Conservation (phyloP, 2,113 vertebrate genomes). For the Alethe castanea region DNA sequence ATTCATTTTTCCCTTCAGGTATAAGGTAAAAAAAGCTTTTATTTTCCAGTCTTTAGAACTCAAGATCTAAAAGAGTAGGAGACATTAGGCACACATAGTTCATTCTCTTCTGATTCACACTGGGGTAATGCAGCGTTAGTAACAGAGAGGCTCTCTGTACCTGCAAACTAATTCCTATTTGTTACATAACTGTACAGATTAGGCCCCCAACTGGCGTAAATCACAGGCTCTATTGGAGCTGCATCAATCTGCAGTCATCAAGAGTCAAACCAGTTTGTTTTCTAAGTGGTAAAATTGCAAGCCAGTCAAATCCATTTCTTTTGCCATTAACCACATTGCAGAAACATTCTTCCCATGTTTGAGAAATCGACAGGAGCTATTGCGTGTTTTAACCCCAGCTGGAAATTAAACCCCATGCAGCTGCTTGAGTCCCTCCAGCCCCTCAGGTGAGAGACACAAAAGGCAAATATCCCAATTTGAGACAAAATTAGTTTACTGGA, state of each 20-base stretch:
- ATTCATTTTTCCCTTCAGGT: background rate
- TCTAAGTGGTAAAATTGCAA: background rate
- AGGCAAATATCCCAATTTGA: background rate
- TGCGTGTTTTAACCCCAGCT: background rate
- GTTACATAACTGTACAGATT: background rate
- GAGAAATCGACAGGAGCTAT: background rate
- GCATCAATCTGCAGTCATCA: background rate
- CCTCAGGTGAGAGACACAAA: background rate
- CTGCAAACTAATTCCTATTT: background rate
- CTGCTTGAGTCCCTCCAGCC: background rate
- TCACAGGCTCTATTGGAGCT: background rate
- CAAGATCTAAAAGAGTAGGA: background rate
- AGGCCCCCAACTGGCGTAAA: background rate
- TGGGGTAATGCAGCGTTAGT: background rate
- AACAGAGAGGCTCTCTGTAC: background rate
- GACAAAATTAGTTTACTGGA: background rate
- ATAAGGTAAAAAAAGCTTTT: background rate
- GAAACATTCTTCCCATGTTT: accelerated
- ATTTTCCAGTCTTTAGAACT: background rate
- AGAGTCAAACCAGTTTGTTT: background rate
- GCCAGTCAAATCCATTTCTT: background rate
- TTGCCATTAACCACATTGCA: background rate
- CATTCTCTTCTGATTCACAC: background rate
- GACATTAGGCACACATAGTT: background rate
- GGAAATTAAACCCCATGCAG: background rate